Conservation (phyloP, 2,888 invertebrate genomes). For the Coecobrya sp. region DNA sequence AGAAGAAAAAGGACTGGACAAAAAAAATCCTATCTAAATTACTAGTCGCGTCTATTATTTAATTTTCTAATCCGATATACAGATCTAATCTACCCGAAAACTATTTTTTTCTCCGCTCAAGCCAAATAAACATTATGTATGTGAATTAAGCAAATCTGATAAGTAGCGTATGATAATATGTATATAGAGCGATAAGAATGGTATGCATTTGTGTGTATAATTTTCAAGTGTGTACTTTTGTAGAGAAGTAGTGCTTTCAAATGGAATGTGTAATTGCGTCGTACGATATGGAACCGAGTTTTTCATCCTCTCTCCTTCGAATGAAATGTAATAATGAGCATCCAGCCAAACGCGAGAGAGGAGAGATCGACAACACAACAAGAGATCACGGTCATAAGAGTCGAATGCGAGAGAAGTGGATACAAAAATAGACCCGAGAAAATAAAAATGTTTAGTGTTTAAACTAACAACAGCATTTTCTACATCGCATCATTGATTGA, state of each 20-base stretch:
- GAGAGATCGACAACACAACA: not conserved
- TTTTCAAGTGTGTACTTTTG: too few relatives aligned
- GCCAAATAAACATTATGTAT: slow-evolving; percentile 11
- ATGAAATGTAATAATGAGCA: not conserved
- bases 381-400: not conserved
- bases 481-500: not conserved
- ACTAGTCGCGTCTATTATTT: not conserved
- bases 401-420: not conserved
- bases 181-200: not conserved
- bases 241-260: too few relatives aligned
- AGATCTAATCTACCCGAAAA: slow-evolving; percentile 7
- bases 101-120: slow-evolving; percentile 43
- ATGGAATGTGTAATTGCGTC: not conserved
- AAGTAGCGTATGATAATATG: too few relatives aligned
- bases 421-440: not conserved
- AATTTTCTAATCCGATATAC: not conserved
- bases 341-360: not conserved
- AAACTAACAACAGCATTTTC: not conserved
- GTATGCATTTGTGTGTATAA: too few relatives aligned
- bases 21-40: not conserved
- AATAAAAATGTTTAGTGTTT: not conserved
- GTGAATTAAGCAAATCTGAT: too few relatives aligned
- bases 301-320: not conserved
- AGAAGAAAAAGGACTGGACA: slow-evolving; percentile 26
- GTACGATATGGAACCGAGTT: not conserved